A percentile compares a stretch with the other conserved stretches of the same genome.
These are phyloP conservation scores for Brienomyrus longianalis DNA, from an alignment of 2,113 vertebrate genomes.

Conservation along the genomic window DNA sequence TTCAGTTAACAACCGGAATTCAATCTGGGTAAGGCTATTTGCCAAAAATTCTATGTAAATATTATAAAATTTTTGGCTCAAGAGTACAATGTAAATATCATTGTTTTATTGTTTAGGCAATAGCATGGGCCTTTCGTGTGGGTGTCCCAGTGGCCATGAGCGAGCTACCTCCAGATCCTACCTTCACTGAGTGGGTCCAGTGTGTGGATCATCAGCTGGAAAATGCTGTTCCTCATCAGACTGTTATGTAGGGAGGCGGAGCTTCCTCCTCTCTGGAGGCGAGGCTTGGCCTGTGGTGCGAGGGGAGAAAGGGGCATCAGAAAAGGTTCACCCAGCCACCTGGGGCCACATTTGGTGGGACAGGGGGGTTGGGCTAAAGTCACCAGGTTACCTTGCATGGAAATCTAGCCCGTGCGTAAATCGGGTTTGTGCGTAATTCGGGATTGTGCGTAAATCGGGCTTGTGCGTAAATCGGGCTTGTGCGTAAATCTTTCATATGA, in stretches of 20 bases:
- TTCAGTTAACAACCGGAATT: not conserved
- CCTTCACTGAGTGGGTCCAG: constrained; percentile 76
- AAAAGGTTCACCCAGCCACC: not conserved
- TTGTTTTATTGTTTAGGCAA: not conserved
- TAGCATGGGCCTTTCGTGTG: constrained; percentile 21
- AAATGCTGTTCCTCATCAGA: constrained; percentile 78
- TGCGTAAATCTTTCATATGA: not conserved
- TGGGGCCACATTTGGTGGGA: not conserved
- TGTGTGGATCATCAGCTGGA: constrained; percentile 78
- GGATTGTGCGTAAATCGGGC: not conserved
- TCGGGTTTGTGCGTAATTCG: no score
- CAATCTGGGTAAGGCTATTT: not conserved
- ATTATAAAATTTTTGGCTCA: not conserved
- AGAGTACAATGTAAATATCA: not conserved
- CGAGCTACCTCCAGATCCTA: constrained; percentile 36
- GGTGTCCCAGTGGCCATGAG: not conserved
- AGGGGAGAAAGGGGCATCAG: not conserved
- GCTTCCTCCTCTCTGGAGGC: constrained; percentile 71
- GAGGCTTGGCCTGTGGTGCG: constrained; percentile 63
- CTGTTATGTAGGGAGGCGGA: constrained; percentile 77
- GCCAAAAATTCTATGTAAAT: not conserved
- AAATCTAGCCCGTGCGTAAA: no score
- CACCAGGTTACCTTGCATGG: not conserved
- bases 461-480: no score
- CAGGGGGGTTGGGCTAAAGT: not conserved